Conservation (phyloP, 2,797 vertebrate species). For the Babyrousa celebensis region DNA sequence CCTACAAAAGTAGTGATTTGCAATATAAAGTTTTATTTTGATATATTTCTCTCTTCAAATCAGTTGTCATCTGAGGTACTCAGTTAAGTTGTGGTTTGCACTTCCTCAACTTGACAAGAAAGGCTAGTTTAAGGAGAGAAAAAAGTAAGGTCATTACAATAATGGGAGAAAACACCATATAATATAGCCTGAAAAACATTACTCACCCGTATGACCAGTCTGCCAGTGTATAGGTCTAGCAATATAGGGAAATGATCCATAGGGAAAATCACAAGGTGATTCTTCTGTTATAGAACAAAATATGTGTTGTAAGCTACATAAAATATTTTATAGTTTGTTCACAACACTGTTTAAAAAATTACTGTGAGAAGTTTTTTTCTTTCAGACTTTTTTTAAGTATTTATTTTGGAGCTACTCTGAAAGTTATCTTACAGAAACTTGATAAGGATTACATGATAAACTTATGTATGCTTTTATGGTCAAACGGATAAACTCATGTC, state of each 20-base stretch:
- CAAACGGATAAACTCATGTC: constrained; percentile 65
- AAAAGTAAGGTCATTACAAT: constrained; percentile 81
- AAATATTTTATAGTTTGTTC: constrained; percentile 66
- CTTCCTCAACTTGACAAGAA: constrained; percentile 97
- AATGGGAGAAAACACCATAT: constrained; percentile 70
- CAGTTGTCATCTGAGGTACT: constrained; percentile 73
- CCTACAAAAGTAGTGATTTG: constrained; percentile 78
- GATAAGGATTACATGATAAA: constrained; percentile 60
- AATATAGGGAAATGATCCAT: constrained; percentile 92
- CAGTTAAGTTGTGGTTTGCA: constrained; percentile 84
- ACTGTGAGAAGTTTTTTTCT: constrained; percentile 46
- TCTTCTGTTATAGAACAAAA: constrained; percentile 82
- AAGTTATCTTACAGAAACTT: constrained; percentile 68
- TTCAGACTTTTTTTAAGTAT: constrained; percentile 10
- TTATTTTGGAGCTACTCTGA: constrained; percentile 67
- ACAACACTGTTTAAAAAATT: constrained; percentile 74
- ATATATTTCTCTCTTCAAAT: constrained; percentile 78
- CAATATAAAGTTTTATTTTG: constrained; percentile 83
- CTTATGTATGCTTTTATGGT: constrained; percentile 55
- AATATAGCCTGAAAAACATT: constrained; percentile 57
- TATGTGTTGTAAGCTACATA: constrained; percentile 48
- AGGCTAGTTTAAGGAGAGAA: constrained; percentile 92
- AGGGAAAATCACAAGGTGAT: constrained; percentile 81
- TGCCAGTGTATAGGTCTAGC: constrained; percentile 94
- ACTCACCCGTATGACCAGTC: constrained; percentile 94